Base-by-base conservation (phyloP, 2,113 vertebrate genomes). In the Notothenia coriiceps region DNA sequence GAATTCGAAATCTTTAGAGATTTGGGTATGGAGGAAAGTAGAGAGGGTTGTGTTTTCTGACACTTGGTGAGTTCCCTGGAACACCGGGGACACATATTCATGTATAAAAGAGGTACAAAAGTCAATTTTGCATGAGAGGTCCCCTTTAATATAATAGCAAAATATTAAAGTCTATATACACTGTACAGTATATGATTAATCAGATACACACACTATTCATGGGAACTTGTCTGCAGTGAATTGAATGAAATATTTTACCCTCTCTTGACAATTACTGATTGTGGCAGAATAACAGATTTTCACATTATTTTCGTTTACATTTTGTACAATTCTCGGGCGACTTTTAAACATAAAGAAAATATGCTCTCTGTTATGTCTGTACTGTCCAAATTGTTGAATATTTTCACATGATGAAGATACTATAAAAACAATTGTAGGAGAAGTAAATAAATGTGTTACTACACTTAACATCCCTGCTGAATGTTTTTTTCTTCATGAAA, bases 371-470 rank as follows among this genome's bases (percentile, higher is more conserved):
- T 51, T n/a, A 50, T 15, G 43, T 18, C 12, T 17, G 0, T 59
- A 61, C 35, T 46, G 33, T 20, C 3, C 1, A 18, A 20, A 57
- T 29, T 56, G 65, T 20, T 33, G 51, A 70, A 61, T 13, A 6
- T 49, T 49, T 54, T 6, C 47, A 25, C 47, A 25, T 18, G 52
- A 51, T 22, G 14, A 65, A 65, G 44, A 43, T 14, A 3, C 9
- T 12, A 51, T 10, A 7, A 40, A 35, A 40, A 40, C 18, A 20
- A 44, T 13, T 47, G 3, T 46, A 35, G 49, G 33, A 70, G 2
- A 43, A 29, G 29, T 51, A 11, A 82, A 82, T 70, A 70, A 82
- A 70, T 35, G 10, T 20, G 51, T 43, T 62, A 74, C 5, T 6
- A 43, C 10, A 64, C 22, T 46, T 10, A 61, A 49, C 43, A 40